phyloP scores from a whole-genome alignment of 2,888 invertebrate genomes.

The Clistopyga incitator region DNA sequence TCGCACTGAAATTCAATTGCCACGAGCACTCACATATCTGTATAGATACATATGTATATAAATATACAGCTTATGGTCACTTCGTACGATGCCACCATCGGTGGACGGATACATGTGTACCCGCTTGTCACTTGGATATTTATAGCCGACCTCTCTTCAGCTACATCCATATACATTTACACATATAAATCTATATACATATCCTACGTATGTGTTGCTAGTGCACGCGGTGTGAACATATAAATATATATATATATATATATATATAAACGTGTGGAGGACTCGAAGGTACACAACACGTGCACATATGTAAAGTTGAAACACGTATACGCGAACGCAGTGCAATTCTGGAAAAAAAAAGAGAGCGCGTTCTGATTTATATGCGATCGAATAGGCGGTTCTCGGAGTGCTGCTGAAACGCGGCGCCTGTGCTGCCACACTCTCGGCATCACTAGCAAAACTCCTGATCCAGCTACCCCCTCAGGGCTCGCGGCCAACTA shows the following conservation, averaged over 20 bases:
- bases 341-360: slow-evolving; percentile 65
- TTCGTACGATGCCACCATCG: slow-evolving; percentile 60
- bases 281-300: neutral
- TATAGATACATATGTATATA: neutral
- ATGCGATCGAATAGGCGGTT: slow-evolving; percentile 73
- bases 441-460: slow-evolving; percentile 29
- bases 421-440: slow-evolving; percentile 40
- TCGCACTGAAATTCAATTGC: neutral
- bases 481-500: slow-evolving; percentile 12
- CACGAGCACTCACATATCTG: neutral
- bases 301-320: neutral
- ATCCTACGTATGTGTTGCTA: no score
- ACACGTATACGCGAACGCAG: slow-evolving; percentile 54
- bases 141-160: slow-evolving; percentile 68
- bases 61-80: slow-evolving; percentile 52
- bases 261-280: slow-evolving; percentile 17
- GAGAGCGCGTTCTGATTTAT: slow-evolving; percentile 78
- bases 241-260: neutral
- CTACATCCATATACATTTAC: slow-evolving; percentile 24
- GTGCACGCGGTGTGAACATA: no score
- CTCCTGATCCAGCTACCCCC: slow-evolving; percentile 19
- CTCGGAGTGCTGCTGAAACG: slow-evolving; percentile 57
- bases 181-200: slow-evolving; percentile 31
- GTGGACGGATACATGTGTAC: slow-evolving; percentile 76
- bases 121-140: slow-evolving; percentile 70